Evolutionary conservation across 2,888 invertebrate species (phyloP).

Genomic region (Thereva unica): DNA sequence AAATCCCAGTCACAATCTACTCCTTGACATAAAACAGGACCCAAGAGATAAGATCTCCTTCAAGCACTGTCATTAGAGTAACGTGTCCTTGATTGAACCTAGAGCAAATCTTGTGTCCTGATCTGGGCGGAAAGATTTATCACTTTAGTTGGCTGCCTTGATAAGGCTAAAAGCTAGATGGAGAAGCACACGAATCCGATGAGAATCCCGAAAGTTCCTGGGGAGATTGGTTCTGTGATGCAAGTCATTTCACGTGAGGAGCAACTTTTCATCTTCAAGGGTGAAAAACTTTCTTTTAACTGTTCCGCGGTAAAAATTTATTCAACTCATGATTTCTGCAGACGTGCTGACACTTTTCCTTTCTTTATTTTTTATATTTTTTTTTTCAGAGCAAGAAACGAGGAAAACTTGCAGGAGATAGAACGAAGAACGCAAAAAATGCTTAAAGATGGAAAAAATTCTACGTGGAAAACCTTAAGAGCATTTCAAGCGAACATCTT

Average conservation of each 20-base stretch:
- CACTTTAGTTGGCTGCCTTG: conserved; percentile 8
- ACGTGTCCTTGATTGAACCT: conserved; percentile 14
- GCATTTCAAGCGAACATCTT: conserved; percentile 14
- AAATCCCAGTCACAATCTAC: conserved; percentile 25
- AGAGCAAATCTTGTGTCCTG: conserved; percentile 15
- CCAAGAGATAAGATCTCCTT: conserved; percentile 16
- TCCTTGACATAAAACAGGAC: conserved; percentile 21
- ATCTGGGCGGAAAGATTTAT: conserved; percentile 29
- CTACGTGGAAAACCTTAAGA: neutral
- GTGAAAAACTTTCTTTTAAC: conserved; percentile 8
- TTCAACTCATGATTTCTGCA: conserved; percentile 32
- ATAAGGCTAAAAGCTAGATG: conserved; percentile 10
- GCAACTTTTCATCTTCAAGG: conserved; percentile 14
- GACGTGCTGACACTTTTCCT: conserved; percentile 28
- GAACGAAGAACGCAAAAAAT: neutral
- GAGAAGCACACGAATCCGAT: neutral
- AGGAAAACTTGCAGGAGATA: neutral
- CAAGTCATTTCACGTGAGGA: conserved; percentile 22
- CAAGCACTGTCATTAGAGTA: conserved; percentile 18
- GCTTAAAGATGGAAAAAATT: conserved; percentile 3
- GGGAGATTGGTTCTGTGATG: conserved; percentile 24
- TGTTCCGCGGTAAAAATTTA: conserved; percentile 24
- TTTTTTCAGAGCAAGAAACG: conserved; percentile 17
- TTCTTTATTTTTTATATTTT: neutral
- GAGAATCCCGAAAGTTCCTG: conserved; percentile 19